Conservation (phyloP, 2,113 vertebrate genomes). For the Lepisosteus oculatus region DNA sequence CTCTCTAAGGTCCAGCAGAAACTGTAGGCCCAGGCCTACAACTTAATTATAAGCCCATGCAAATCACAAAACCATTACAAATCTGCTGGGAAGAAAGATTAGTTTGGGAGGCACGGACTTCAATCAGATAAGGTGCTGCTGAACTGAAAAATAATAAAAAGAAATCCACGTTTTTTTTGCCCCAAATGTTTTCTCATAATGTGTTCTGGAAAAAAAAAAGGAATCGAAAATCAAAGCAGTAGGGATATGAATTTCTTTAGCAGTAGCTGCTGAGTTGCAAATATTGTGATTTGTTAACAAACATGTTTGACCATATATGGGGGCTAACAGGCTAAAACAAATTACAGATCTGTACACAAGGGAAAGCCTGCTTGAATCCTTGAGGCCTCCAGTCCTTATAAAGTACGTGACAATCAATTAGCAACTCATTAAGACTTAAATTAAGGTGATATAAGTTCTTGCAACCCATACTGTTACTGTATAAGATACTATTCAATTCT, state of each 20-base stretch:
- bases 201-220: neutral
- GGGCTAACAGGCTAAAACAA: too few species aligned
- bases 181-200: too few species aligned
- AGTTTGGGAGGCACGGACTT: neutral
- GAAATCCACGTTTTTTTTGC: neutral
- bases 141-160: neutral
- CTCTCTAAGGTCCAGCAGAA: neutral
- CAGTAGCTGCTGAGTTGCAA: neutral
- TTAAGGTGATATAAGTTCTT: too few species aligned
- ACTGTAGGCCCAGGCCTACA: neutral
- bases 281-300: neutral
- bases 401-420: too few species aligned
- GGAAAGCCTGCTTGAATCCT: too few species aligned
- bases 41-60: conserved; percentile 30
- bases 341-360: too few species aligned
- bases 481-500: too few species aligned
- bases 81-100: conserved; percentile 20
- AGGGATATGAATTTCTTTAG: neutral
- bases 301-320: too few species aligned
- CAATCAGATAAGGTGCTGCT: neutral
- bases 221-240: neutral
- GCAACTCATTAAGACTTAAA: too few species aligned
- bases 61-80: conserved; percentile 36
- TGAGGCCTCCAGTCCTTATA: too few species aligned
- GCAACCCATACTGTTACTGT: too few species aligned